These are phyloP conservation scores for Dendrolimus pini DNA, from an alignment of 2,888 invertebrate species.

Conservation along the genomic window DNA sequence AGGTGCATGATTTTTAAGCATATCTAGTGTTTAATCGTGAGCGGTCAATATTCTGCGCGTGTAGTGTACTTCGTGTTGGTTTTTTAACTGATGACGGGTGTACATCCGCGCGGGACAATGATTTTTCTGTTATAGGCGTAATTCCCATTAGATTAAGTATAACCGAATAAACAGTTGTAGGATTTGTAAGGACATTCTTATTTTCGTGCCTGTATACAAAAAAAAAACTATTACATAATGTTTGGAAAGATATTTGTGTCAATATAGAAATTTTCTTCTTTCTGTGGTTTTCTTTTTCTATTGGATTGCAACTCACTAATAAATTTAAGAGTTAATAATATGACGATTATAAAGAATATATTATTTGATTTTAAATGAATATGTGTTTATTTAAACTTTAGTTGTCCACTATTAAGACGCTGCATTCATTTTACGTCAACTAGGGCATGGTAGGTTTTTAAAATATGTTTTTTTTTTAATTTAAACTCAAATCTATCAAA, in stretches of 20 bases:
- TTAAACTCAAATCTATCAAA: neutral
- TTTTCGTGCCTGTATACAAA: conserved; percentile 16
- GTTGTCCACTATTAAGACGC: no score
- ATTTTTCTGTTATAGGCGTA: conserved; percentile 65
- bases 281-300: conserved; percentile 2
- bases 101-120: conserved; percentile 32
- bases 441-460: no score
- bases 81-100: neutral
- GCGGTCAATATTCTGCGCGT: no score
- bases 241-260: neutral
- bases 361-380: no score
- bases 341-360: no score
- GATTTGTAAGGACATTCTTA: conserved; percentile 38
- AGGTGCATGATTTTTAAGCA: no score
- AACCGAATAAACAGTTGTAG: conserved; percentile 54
- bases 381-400: neutral
- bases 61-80: no score
- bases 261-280: conserved; percentile 3
- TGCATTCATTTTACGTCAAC: no score
- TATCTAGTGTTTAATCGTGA: no score
- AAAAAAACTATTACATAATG: neutral
- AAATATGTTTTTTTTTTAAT: neutral
- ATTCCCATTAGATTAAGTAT: conserved; percentile 61
- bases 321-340: conserved; percentile 2
- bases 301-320: conserved; percentile 1